Evolutionary conservation across 2,797 vertebrate genomes (phyloP).

Genomic region (Parauchenoglanis ngamensis): DNA sequence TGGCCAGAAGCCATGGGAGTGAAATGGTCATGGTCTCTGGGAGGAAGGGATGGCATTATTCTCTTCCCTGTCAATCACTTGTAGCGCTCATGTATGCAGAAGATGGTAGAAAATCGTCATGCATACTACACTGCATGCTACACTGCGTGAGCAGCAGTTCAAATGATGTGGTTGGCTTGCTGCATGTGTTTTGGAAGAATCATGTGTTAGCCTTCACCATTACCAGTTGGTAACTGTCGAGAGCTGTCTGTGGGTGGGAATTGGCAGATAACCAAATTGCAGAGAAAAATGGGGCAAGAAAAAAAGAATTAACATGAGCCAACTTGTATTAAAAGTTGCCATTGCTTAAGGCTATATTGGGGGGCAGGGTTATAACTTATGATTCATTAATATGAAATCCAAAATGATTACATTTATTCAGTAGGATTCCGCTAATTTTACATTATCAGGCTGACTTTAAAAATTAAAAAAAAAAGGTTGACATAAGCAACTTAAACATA

Average conservation of each 20-base stretch:
- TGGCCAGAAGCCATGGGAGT: not conserved
- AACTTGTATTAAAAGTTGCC: not conserved
- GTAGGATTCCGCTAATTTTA: not conserved
- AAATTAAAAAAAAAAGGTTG: not conserved
- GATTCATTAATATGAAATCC: not conserved
- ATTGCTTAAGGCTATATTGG: not conserved
- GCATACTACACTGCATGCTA: not conserved
- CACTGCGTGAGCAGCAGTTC: conserved; percentile 11
- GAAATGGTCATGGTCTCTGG: not conserved
- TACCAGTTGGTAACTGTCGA: conserved; percentile 19
- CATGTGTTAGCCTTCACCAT: conserved; percentile 11
- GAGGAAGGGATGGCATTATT: not conserved
- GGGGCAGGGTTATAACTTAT: not conserved
- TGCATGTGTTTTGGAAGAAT: conserved; percentile 7
- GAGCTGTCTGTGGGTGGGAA: not conserved
- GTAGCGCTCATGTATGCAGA: not conserved
- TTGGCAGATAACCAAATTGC: conserved; percentile 5
- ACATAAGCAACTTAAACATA: too few species aligned
- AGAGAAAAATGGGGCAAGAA: not conserved
- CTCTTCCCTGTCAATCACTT: not conserved
- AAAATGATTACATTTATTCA: not conserved
- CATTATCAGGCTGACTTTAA: not conserved
- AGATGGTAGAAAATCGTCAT: not conserved
- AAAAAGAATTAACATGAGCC: conserved; percentile 6
- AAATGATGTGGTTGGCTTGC: conserved; percentile 14